phyloP scores from a whole-genome alignment of 2,113 vertebrate species.

The Hippocampus abdominalis region DNA sequence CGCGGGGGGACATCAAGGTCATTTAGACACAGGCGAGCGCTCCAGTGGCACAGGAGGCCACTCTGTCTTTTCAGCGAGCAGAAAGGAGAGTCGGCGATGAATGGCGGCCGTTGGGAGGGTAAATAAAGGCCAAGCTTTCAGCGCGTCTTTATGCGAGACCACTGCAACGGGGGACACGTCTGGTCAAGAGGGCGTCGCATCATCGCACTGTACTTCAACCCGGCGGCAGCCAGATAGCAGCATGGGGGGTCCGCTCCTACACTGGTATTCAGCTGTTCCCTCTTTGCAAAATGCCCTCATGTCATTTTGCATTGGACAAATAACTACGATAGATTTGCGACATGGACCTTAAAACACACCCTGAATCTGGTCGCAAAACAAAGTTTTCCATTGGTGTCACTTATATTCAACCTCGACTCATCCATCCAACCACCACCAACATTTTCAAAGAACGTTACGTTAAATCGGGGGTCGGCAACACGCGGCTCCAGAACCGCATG shows the following conservation, averaged over 20 bases:
- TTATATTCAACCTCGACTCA: too few relatives aligned
- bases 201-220: slow-evolving; percentile 47
- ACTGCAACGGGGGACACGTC: slow-evolving; percentile 57
- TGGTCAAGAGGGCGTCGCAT: slow-evolving; percentile 50
- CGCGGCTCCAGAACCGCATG: too few relatives aligned
- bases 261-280: slow-evolving; percentile 35
- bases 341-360: neutral
- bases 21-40: slow-evolving; percentile 58
- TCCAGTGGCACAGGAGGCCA: slow-evolving; percentile 53
- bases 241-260: slow-evolving; percentile 32
- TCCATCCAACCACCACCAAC: too few relatives aligned
- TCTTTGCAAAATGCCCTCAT: neutral
- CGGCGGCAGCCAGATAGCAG: slow-evolving; percentile 23
- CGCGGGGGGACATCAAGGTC: slow-evolving; percentile 42
- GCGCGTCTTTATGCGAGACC: slow-evolving; percentile 62
- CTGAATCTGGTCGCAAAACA: neutral
- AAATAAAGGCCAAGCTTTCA: slow-evolving; percentile 59
- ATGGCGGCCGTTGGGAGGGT: slow-evolving; percentile 53
- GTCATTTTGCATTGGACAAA: neutral
- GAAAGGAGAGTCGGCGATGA: slow-evolving; percentile 51
- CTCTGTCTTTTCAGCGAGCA: slow-evolving; percentile 44
- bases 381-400: neutral
- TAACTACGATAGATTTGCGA: neutral
- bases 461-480: too few relatives aligned
- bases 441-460: too few relatives aligned